These are phyloP conservation scores for Morus bassanus DNA, from an alignment of 2,797 vertebrate genomes.

Conservation along the genomic window DNA sequence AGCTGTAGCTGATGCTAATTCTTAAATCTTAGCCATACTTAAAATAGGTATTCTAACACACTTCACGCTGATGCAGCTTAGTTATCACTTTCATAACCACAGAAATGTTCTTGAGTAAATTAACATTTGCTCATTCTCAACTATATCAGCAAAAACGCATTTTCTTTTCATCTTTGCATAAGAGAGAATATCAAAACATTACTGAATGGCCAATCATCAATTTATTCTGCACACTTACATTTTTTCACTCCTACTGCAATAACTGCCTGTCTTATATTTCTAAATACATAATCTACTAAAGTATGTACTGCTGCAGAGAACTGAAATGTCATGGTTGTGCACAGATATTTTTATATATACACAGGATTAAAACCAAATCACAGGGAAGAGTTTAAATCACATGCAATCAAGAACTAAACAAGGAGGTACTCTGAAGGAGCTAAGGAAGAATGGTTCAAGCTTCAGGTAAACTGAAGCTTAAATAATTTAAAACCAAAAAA, in stretches of 20 bases:
- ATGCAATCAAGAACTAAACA: not conserved
- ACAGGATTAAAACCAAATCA: not conserved
- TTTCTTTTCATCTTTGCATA: constrained; percentile 32
- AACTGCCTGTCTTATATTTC: not conserved
- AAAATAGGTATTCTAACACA: constrained; percentile 39
- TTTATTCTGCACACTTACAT: not conserved
- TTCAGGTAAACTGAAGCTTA: not conserved
- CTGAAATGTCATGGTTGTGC: not conserved
- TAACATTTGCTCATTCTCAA: constrained; percentile 19
- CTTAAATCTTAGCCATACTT: not conserved
- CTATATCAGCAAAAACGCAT: constrained; percentile 39
- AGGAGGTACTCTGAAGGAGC: not conserved
- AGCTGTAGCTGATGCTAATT: constrained; percentile 16
- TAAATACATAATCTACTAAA: constrained; percentile 19
- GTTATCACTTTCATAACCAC: constrained; percentile 37
- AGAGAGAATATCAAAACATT: not conserved
- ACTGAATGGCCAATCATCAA: not conserved
- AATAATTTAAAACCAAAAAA: not conserved
- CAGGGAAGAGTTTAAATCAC: not conserved
- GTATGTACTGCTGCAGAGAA: not conserved
- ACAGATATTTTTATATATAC: not conserved
- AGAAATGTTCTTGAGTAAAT: constrained; percentile 12
- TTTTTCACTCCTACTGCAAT: constrained; percentile 18
- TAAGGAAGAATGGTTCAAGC: not conserved
- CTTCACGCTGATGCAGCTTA: constrained; percentile 7